A percentile compares a stretch with the other conserved stretches of the same genome.
phyloP scores from a whole-genome alignment of 2,888 invertebrate species.

The Panzeria rudis region DNA sequence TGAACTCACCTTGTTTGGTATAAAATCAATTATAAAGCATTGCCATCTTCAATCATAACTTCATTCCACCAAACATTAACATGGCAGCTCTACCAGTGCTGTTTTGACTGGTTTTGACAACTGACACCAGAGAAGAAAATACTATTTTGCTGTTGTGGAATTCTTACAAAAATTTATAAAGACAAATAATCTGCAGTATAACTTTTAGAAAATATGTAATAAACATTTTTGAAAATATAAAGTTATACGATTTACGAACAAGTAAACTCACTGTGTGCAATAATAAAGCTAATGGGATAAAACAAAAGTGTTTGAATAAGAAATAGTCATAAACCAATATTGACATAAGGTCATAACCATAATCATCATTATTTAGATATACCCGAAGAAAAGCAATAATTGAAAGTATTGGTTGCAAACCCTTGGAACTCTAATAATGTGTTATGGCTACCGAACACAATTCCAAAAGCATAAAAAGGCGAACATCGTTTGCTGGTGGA shows the following conservation, averaged over 20 bases:
- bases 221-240: neutral
- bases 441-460: slow-evolving; percentile 68
- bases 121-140: slow-evolving; percentile 46
- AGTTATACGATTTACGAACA: neutral
- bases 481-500: slow-evolving; percentile 45
- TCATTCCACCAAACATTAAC: rapidly evolving
- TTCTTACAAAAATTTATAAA: slow-evolving; percentile 33
- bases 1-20: too few relatives aligned
- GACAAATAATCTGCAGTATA: neutral
- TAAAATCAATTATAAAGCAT: neutral
- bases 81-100: slow-evolving; percentile 31
- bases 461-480: slow-evolving; percentile 39
- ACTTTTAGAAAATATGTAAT: neutral
- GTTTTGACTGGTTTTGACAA: slow-evolving; percentile 65
- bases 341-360: slow-evolving; percentile 58
- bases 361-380: slow-evolving; percentile 10
- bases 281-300: neutral
- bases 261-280: neutral
- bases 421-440: slow-evolving; percentile 48
- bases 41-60: slow-evolving; percentile 7
- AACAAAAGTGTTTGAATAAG: neutral
- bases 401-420: neutral
- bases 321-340: slow-evolving; percentile 33
- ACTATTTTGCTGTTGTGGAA: slow-evolving; percentile 68
- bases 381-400: neutral